A percentile compares a stretch with the other conserved stretches of the same genome.
phyloP scores from a whole-genome alignment of 2,888 invertebrate species.

The Agrotis clavis region DNA sequence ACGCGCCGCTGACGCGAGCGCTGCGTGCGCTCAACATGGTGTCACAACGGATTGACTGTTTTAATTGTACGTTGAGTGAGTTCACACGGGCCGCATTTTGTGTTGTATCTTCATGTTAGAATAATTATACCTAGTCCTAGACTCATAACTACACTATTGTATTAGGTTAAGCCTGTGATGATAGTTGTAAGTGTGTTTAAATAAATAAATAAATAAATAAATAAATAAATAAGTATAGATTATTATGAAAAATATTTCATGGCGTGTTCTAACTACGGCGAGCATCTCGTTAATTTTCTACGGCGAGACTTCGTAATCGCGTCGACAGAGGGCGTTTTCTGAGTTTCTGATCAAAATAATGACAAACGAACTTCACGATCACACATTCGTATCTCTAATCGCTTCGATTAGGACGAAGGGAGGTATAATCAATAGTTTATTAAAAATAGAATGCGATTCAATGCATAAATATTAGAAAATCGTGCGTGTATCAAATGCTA shows the following conservation, averaged over 20 bases:
- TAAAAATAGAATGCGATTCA: conserved; percentile 11
- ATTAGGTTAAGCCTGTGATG: no score
- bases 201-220: no score
- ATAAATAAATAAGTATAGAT: neutral
- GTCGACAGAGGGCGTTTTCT: no score
- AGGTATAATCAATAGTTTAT: neutral
- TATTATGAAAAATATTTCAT: conserved; percentile 5
- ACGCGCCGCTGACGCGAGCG: no score
- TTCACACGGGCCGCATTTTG: no score
- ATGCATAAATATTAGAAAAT: conserved; percentile 2
- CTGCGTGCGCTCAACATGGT: no score
- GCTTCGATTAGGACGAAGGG: neutral
- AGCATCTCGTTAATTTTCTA: neutral
- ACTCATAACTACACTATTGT: no score
- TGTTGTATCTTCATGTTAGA: no score
- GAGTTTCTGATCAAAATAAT: neutral
- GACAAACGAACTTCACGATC: neutral
- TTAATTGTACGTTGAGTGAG: no score
- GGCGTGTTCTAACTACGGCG: conserved; percentile 2
- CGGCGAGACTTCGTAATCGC: neutral
- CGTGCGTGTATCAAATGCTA: conserved; percentile 28
- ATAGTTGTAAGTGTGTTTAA: no score
- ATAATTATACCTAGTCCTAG: no score
- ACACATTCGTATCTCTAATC: neutral
- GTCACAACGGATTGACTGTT: no score